Evolutionary conservation across 2,113 vertebrate species (phyloP).

Genomic region (Amblyopsis rosae): DNA sequence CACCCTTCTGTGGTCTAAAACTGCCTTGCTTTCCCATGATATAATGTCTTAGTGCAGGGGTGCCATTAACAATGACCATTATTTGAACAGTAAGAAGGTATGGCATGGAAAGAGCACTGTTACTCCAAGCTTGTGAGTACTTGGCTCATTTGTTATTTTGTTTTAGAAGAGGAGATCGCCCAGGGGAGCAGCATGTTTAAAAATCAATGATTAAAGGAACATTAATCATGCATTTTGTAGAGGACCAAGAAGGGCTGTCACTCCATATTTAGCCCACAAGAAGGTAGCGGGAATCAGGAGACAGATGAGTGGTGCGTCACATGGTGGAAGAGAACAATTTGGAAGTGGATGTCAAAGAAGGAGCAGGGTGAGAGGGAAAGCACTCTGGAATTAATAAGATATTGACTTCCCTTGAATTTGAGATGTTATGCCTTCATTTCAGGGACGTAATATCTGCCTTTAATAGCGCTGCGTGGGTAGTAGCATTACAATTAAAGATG

Average conservation of each 20-base stretch:
- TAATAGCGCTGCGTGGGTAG: constrained; percentile 14
- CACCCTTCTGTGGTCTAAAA: constrained; percentile 47
- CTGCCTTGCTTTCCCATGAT: constrained; percentile 57
- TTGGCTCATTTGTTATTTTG: constrained; percentile 70
- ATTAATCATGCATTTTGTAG: constrained; percentile 79
- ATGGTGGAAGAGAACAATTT: constrained; percentile 43
- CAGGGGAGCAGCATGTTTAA: constrained; percentile 65
- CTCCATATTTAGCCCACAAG: constrained; percentile 71
- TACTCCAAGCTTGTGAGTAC: constrained; percentile 49
- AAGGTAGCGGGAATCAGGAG: constrained; percentile 51
- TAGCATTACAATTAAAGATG: background rate
- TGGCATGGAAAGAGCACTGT: constrained; percentile 56
- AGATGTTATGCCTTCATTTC: constrained; percentile 44
- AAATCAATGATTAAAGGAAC: constrained; percentile 76
- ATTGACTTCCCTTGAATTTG: constrained; percentile 49
- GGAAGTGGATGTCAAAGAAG: constrained; percentile 53
- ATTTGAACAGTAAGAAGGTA: constrained; percentile 53
- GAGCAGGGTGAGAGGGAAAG: constrained; percentile 16
- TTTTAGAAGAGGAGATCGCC: constrained; percentile 68
- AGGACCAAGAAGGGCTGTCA: constrained; percentile 76
- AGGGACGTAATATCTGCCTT: constrained; percentile 14
- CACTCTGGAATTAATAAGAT: constrained; percentile 62
- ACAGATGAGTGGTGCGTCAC: constrained; percentile 42
- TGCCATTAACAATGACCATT: constrained; percentile 75
- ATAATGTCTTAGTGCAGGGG: constrained; percentile 57